Evolutionary conservation across 2,888 invertebrate genomes (phyloP).

Genomic region (Strigamia transsilvanica): DNA sequence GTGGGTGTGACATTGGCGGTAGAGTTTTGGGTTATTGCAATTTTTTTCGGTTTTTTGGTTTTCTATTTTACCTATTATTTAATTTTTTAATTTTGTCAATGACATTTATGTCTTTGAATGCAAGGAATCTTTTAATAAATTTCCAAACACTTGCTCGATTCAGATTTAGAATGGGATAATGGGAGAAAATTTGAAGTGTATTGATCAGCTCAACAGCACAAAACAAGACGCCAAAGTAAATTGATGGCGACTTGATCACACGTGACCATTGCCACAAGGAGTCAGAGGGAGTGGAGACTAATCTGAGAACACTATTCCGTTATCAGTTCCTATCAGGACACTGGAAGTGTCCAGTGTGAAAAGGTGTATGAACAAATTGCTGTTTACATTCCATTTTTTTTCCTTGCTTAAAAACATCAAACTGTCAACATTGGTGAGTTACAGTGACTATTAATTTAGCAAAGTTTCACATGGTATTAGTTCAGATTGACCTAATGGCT

Average conservation of each 20-base stretch:
- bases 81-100: too few species aligned
- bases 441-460: background rate
- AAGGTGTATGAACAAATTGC: background rate
- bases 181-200: constrained; percentile 32
- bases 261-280: constrained; percentile 29
- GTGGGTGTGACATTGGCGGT: too few species aligned
- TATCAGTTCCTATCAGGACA: constrained; percentile 23
- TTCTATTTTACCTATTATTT: too few species aligned
- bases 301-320: constrained; percentile 39
- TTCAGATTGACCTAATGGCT: too few species aligned
- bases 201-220: background rate
- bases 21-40: too few species aligned
- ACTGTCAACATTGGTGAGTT: constrained; percentile 26
- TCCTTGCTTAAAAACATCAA: constrained; percentile 5
- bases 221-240: background rate
- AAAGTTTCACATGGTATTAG: background rate
- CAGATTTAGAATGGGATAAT: background rate
- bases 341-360: constrained; percentile 33
- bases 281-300: constrained; percentile 6
- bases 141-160: background rate
- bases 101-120: background rate
- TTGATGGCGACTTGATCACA: constrained; percentile 13
- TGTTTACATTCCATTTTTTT: background rate
- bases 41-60: too few species aligned
- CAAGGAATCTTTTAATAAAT: background rate